Evolutionary conservation across 23 tunicate species (phyloP), one percentile per base, ranked within the genome.

Genomic region (Trididemnum clinides): DNA sequence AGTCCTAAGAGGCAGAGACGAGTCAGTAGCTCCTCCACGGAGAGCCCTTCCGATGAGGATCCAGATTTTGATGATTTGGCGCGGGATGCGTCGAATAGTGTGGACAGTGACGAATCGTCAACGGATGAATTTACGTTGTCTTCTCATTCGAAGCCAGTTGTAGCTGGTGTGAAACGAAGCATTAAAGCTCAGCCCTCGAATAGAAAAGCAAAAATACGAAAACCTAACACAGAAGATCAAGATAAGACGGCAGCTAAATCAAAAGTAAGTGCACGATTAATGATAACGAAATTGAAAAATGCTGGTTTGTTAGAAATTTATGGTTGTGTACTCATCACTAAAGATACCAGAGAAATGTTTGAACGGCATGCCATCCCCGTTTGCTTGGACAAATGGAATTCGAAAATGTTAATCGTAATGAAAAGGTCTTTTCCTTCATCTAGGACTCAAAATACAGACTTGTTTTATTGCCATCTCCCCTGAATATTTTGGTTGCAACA

Each of bases 61-160:
- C 77, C 66, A 28, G 90, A 86, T 39, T 59, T n/a, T 32, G 50
- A 65, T 33, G 33, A 33, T 1, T 19, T 36, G 3, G 28, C 18
- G 22, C 57, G 58, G 18, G 80, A 64, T 1, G 39, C 20, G 6
- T 74, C 37, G 28, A 80, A 71, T 0, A 82, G 76, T 36, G 18
- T 21, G 33, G 87, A 83, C 1, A 44, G 58, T 0, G 84, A 70
- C 19, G 90, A 86, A 58, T 77, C 38, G 10, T 86, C 90, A 0
- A 77, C 90, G 36, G 90, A 86, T 28, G 90, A 86, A 22, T 86
- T 38, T 32, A 49, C 66, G 1, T 2, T 51, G 15, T n/a, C 83
- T 20, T 70, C 37, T 6, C 28, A 73, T 1, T 37, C 80, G 27
- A 73, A 21, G 29, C n/a, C n/a, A n/a, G n/a, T n/a, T n/a, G n/a